Percentiles rank a stretch among this genome's conserved stretches.
Conservation (phyloP, 2,113 vertebrate genomes). For the Mellivora capensis region DNA sequence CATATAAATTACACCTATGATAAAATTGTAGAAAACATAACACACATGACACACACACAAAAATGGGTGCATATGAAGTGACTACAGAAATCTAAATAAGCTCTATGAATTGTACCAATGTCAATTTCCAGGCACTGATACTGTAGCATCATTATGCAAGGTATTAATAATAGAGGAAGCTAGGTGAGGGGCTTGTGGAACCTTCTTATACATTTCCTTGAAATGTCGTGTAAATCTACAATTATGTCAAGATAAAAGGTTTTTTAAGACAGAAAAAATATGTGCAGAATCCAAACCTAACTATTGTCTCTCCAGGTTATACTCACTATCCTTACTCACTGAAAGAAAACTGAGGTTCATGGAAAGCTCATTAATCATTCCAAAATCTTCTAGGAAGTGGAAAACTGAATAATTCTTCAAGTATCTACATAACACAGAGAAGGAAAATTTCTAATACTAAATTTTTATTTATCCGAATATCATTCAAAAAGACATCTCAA, state of each 20-base stretch:
- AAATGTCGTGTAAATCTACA: neutral
- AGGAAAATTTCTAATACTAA: neutral
- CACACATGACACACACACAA: neutral
- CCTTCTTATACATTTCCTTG: neutral
- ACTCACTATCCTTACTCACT: neutral
- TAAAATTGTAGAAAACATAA: neutral
- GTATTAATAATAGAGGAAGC: neutral
- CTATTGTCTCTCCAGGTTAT: neutral
- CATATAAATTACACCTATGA: neutral
- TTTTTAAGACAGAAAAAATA: neutral
- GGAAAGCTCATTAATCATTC: neutral
- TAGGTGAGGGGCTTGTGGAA: neutral
- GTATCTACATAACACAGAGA: neutral
- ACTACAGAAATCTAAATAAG: neutral
- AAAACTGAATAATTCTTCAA: neutral
- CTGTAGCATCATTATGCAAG: neutral
- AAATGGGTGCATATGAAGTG: neutral
- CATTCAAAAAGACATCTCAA: neutral
- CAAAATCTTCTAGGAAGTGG: neutral
- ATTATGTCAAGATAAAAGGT: neutral
- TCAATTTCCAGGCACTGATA: neutral
- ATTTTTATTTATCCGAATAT: neutral
- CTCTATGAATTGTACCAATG: neutral
- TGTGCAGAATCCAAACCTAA: neutral
- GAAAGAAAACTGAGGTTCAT: neutral